Evolutionary conservation across 2,113 vertebrate genomes (phyloP), one percentile per base, ranked within the genome.

Genomic region (Hypocryptadius cinnamomeus): DNA sequence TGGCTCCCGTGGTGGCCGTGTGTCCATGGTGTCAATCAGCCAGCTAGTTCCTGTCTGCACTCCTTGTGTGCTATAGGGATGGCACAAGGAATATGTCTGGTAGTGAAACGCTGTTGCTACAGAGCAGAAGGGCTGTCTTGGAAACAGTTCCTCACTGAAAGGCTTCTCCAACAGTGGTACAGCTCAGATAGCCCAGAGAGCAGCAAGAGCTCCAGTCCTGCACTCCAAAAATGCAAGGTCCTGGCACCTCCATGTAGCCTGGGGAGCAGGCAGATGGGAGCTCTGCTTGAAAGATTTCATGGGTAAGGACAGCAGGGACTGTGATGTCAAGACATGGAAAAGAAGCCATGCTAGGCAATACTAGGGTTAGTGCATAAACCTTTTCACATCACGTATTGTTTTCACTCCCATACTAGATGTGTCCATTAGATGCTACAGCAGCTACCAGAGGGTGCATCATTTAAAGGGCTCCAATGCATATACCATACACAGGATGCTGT

Each of bases 1-100:
- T 2, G 2, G 60, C 30, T 78, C 39, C 59, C 0, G 0, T 40
- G 42, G 11, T 22, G 25, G 11, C 42, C 48, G 11, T n/a, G 31
- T 80, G 47, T 73, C 63, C 56, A 15, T 27, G 22, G 12, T 42
- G 39, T 76, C 50, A 76, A 7, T 47, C 44, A 44, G 27, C 16
- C 70, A 54, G 28, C 31, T 40, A 20, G 20, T 3, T 66, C 42
- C 64, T 74, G 16, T 44, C 63, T 20, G 37, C 2, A 3, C 35
- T 78, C 23, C 33, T 59, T 70, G 12, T 23, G 5, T 69, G 37
- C 64, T 65, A 1, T 1, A 16, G 37, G 30, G 27, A 9, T 25
- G 23, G 73, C 72, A 74, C 6, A 5, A 51, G 47, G 72, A 87
- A 5, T 33, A 27, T 0, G 1, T 48, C 64, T 65, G 64, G 19